A percentile compares a stretch with the other conserved stretches of the same genome.
These are phyloP conservation scores for Trichonephila clavipes DNA, from an alignment of 1,140 invertebrate genomes.

Conservation along the genomic window DNA sequence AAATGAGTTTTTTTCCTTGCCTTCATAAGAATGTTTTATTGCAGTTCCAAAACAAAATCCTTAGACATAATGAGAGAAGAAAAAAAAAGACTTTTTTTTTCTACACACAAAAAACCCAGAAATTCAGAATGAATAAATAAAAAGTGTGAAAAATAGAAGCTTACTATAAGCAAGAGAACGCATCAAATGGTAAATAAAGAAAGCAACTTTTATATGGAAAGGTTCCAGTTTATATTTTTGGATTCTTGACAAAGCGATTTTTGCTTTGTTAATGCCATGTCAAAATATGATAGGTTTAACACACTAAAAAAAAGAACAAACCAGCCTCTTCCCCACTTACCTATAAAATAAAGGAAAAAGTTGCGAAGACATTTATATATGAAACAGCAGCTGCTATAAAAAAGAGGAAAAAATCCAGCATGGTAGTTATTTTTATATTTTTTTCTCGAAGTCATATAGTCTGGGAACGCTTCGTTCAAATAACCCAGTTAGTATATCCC, in stretches of 20 bases:
- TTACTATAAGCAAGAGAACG: not conserved
- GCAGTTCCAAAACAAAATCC: not conserved
- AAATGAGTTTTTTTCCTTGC: not conserved
- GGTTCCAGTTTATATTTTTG: slow-evolving; percentile 64
- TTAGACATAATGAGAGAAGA: not conserved
- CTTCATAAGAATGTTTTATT: not conserved
- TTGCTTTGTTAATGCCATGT: slow-evolving; percentile 50
- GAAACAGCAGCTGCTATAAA: not conserved
- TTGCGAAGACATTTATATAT: not conserved
- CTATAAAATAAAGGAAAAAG: not conserved
- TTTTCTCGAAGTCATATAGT: not conserved
- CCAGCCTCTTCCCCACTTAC: not conserved
- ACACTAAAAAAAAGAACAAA: not conserved
- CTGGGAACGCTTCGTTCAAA: not conserved
- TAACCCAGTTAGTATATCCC: slow-evolving; percentile 56
- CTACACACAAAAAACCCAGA: not conserved
- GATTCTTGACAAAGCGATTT: slow-evolving; percentile 68
- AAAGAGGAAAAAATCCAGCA: not conserved
- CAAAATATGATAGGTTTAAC: slow-evolving; percentile 51
- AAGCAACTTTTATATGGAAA: slow-evolving; percentile 59
- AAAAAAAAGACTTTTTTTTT: not conserved
- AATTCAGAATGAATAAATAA: not conserved
- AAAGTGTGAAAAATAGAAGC: slow-evolving; percentile 18
- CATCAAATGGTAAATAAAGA: slow-evolving; percentile 42
- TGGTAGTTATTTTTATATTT: slow-evolving; percentile 35